Evolutionary conservation across 2,113 vertebrate species (phyloP), one percentile per base, ranked within the genome.

Genomic region (Tor tambroides): DNA sequence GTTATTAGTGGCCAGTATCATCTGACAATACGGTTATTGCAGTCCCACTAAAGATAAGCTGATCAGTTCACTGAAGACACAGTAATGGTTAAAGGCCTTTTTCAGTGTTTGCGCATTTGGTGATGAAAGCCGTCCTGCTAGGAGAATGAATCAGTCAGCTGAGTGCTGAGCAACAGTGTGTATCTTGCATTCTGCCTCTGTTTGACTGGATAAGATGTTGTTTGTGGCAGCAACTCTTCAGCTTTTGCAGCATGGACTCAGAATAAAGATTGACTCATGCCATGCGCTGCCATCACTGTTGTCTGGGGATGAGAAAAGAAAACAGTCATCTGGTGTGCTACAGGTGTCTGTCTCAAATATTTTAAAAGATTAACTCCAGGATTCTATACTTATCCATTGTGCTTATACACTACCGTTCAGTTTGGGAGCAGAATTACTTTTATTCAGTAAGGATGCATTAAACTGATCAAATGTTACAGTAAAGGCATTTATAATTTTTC

Each of bases 1-100:
- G 21, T 35, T 86, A 92, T 91, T 90, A 83, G 43, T n/a, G 82
- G 86, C 28, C 51, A 74, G 89, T 87, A 91, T 92, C 88, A 65
- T 89, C 30, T 71, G 86, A 90, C 85, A 86, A 14, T 38, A 56
- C 77, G 74, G 84, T 84, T 87, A 88, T 93, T 89, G 87, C 69
- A 11, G 75, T 86, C 63, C 72, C 41, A 67, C 49, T 89, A 63
- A 88, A 84, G 86, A 89, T 88, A 90, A 88, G 91, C 89, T 11
- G 85, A 81, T 90, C 89, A 86, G 89, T 72, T 51, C 2, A 72
- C 28, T 72, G 65, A 83, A 54, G 65, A 49, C 65, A 51, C 30
- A 5, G 46, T 67, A 49, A 67, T 82, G 9, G 80, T 41, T 63
- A 67, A 19, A 83, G 61, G 63, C 41, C 46, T 83, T 28, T 54